Evolutionary conservation across 2,888 invertebrate species (phyloP), one percentile per base, ranked within the genome.

Genomic region (Drepana falcataria): DNA sequence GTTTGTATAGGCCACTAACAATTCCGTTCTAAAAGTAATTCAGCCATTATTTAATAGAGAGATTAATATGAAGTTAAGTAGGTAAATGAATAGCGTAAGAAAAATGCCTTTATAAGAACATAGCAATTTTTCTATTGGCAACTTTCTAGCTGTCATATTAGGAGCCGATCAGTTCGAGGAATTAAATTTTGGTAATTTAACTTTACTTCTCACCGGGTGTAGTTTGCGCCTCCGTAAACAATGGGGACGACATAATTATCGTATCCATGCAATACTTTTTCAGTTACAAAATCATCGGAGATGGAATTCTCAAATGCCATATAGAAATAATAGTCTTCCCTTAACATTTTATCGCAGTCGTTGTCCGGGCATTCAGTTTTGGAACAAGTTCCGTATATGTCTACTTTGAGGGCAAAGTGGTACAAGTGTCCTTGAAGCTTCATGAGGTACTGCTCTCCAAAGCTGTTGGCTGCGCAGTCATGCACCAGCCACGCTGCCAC

Each of bases 211-310:
- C 71, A 85, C 85, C 82, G 81, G 65, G 53, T 80, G 72, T 95
- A 95, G 79, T 94, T 93, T 58, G 92, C 93, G 3, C 92, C 93
- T 1, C 94, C 94, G 83, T 92, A 94, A 37, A 94, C 94, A 58
- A 95, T 92, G 4, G 95, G 94, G n/a, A 95, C 85, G 7, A 93
- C 90, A 65, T 93, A 92, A 79, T 93, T 93, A 72, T 93, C 85
- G 58, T 91, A 83, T 5, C 89, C 83, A 49, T 76, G 75, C 35
- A 87, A 61, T 48, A 85, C 75, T 60, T 84, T 84, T 56, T 83
- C 82, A 0, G 85, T 78, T 41, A 85, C 81, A 65, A 81, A 85
- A 66, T 87, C 83, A 54, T 74, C 71, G 48, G 75, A 59, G 37
- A 83, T 66, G 0, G 79, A 81, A 58, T 83, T 83, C 64, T 86